Percentiles rank a stretch among this genome's conserved stretches.
Conservation (phyloP, 1,140 invertebrate genomes). For the Euwallacea similis region DNA sequence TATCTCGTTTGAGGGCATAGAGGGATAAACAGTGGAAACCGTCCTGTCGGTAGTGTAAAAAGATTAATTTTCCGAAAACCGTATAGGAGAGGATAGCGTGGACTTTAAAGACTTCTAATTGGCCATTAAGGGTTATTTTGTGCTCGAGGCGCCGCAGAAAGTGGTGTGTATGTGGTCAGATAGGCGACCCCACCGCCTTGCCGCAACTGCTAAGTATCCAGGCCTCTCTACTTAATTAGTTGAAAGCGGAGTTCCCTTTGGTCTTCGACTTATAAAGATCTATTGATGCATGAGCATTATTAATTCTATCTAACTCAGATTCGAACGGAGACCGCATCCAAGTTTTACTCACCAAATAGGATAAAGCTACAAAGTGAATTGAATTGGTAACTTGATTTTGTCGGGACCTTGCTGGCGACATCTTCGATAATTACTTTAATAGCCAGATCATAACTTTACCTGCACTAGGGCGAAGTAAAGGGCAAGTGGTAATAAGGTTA, state of each 20-base stretch:
- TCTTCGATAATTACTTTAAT: constrained; percentile 30
- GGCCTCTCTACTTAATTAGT: constrained; percentile 51
- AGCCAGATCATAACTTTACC: constrained; percentile 26
- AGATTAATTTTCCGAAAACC: constrained; percentile 39
- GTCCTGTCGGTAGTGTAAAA: constrained; percentile 24
- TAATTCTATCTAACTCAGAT: constrained; percentile 49
- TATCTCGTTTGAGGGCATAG: constrained; percentile 42
- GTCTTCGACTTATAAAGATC: constrained; percentile 45
- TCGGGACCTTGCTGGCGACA: constrained; percentile 19
- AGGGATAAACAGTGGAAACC: constrained; percentile 25
- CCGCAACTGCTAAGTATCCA: constrained; percentile 48
- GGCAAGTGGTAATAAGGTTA: neutral
- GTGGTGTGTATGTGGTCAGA: constrained; percentile 50
- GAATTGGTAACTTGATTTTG: constrained; percentile 28
- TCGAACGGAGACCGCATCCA: constrained; percentile 34
- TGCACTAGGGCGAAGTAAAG: constrained; percentile 20
- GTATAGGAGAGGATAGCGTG: constrained; percentile 34
- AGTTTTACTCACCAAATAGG: constrained; percentile 33
- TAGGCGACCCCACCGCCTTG: constrained; percentile 43
- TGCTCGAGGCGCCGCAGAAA: constrained; percentile 39
- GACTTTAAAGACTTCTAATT: constrained; percentile 48
- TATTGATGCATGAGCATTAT: constrained; percentile 45
- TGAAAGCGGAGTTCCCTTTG: constrained; percentile 48
- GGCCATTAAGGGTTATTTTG: constrained; percentile 51
- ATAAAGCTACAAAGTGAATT: constrained; percentile 27